Evolutionary conservation across 2,888 invertebrate genomes (phyloP).

Genomic region (Smittia aterrima): DNA sequence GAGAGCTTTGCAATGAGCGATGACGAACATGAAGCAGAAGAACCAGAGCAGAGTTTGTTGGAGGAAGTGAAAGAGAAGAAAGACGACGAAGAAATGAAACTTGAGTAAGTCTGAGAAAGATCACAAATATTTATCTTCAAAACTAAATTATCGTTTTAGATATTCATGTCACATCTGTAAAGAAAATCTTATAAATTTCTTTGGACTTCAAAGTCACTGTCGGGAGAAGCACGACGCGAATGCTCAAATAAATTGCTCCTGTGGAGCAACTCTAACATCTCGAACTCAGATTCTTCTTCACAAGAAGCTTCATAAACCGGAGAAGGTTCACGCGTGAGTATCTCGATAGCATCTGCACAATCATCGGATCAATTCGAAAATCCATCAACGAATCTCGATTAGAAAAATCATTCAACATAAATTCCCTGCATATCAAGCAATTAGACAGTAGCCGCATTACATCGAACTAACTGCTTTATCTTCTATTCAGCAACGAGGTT

Average conservation of each 20-base stretch:
- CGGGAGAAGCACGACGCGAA: neutral
- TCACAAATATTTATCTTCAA: neutral
- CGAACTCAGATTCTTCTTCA: conserved; percentile 17
- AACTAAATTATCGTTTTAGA: neutral
- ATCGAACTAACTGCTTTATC: neutral
- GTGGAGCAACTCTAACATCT: neutral
- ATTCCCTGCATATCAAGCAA: neutral
- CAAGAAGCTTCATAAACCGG: neutral
- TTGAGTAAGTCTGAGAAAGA: neutral
- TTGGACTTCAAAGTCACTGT: neutral
- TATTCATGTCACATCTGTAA: conserved; percentile 15
- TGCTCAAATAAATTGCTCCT: neutral
- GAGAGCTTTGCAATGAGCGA: neutral
- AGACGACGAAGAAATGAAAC: neutral
- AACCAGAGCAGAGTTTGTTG: neutral
- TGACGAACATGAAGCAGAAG: neutral
- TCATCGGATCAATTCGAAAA: conserved; percentile 3
- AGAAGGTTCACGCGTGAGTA: conserved; percentile 5
- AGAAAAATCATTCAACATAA: neutral
- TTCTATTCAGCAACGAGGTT: conserved; percentile 2
- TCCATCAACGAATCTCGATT: neutral
- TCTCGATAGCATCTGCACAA: neutral
- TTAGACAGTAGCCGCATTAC: neutral
- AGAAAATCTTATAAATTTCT: conserved; percentile 6
- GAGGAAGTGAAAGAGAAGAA: neutral